Evolutionary conservation across 2,113 vertebrate species (phyloP).

Genomic region (Saguinus midas): DNA sequence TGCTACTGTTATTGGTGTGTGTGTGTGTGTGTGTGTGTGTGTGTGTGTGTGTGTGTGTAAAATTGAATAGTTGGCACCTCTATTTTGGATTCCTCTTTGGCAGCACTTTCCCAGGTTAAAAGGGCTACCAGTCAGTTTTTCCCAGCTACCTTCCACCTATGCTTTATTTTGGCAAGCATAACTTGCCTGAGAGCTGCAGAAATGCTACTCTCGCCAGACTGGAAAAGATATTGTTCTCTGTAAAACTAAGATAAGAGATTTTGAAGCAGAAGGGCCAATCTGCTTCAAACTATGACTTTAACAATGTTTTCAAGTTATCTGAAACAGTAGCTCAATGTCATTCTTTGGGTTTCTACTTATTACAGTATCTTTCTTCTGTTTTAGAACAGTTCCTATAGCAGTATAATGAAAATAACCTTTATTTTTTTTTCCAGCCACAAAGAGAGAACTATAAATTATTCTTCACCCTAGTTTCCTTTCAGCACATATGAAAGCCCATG

Average conservation of each 20-base stretch:
- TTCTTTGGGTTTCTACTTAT: slow-evolving; percentile 64
- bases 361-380: slow-evolving; percentile 64
- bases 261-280: slow-evolving; percentile 52
- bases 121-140: background rate
- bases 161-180: slow-evolving; percentile 56
- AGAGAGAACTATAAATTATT: slow-evolving; percentile 81
- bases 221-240: slow-evolving; percentile 71
- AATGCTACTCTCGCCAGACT: slow-evolving; percentile 51
- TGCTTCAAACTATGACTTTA: slow-evolving; percentile 72
- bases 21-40: too few relatives aligned
- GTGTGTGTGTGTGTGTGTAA: too few relatives aligned
- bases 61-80: background rate
- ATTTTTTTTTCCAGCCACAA: slow-evolving; percentile 62
- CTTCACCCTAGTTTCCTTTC: slow-evolving; percentile 70
- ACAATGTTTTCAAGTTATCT: slow-evolving; percentile 73
- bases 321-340: slow-evolving; percentile 43
- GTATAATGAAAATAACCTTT: slow-evolving; percentile 72
- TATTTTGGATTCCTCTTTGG: background rate
- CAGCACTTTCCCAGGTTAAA: slow-evolving; percentile 42
- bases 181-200: slow-evolving; percentile 33
- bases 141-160: background rate
- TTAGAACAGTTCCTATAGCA: slow-evolving; percentile 67
- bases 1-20: background rate
- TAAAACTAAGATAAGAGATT: slow-evolving; percentile 68
- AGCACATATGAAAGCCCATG: slow-evolving; percentile 70